phyloP scores from a whole-genome alignment of 2,888 invertebrate genomes.

The Magallana nippona region DNA sequence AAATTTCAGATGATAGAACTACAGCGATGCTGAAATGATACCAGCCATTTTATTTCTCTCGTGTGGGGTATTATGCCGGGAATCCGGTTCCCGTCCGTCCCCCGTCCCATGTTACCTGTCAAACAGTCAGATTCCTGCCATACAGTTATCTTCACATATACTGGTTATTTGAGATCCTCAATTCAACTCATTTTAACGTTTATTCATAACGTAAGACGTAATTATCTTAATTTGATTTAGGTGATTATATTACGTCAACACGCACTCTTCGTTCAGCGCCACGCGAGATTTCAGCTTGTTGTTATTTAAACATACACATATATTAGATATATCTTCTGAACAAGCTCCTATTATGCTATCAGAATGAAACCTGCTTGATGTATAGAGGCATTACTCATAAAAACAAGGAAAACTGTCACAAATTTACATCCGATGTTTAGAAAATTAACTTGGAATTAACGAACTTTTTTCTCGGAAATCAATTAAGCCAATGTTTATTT shows the following conservation, averaged over 20 bases:
- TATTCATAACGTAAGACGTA: conserved; percentile 10
- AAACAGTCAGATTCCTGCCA: conserved; percentile 6
- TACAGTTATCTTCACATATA: neutral
- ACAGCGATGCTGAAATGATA: conserved; percentile 35
- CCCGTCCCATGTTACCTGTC: conserved; percentile 16
- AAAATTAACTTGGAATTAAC: neutral
- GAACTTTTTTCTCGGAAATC: too few relatives aligned
- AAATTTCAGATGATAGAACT: conserved; percentile 31
- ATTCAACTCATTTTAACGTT: neutral
- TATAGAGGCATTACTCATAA: neutral
- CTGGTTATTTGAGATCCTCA: conserved; percentile 21
- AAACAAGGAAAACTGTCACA: neutral
- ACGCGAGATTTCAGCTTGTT: neutral
- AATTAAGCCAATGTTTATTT: too few relatives aligned
- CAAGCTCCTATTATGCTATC: too few relatives aligned
- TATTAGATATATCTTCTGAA: too few relatives aligned
- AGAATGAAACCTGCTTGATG: too few relatives aligned
- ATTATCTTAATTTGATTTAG: conserved; percentile 23
- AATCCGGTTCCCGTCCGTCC: neutral
- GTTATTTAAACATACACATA: neutral
- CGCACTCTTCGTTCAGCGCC: neutral
- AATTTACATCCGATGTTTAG: neutral
- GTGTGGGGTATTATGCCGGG: conserved; percentile 29
- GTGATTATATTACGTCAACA: neutral
- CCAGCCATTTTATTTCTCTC: conserved; percentile 34